Evolutionary conservation across 2,113 vertebrate genomes (phyloP), one percentile per base, ranked within the genome.

Genomic region (Miniopterus natalensis): DNA sequence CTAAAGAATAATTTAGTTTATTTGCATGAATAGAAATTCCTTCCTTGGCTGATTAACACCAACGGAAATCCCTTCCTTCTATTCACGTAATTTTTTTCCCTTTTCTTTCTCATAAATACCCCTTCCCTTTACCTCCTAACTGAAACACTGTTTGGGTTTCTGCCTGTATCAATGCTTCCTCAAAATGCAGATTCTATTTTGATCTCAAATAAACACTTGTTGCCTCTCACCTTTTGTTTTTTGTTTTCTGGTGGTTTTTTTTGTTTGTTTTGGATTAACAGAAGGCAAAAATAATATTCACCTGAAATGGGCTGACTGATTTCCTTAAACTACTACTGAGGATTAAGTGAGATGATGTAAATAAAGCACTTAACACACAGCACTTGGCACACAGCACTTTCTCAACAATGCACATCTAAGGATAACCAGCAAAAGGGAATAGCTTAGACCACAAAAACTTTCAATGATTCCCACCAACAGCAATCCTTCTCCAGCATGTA

Each of bases 391-490:
- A 65, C 6, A 45, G 49, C 5, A 79, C 5, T 79, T 40, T 88
- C 70, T 73, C 47, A 86, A 51, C 61, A 86, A 47, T 42, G 8
- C 1, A 75, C 45, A 74, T 66, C 6, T 8, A 73, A 83, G 13
- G 66, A 57, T 36, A 21, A 85, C 68, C 49, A 40, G 27, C 29
- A 71, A 36, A 36, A 29, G 6, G 57, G 45, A 71, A 84, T 15
- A 68, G 45, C 45, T 81, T 51, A 91, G 78, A 55, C 45, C 84
- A 90, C 5, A 84, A 85, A 86, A 89, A 79, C 27, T 71, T 94
- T 47, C 29, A 51, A 2, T 65, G 13, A 45, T 79, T 88, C n/a
- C 49, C 45, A 88, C 49, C 8, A 77, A 85, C 4, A 92, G 36
- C n/a, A 90, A 73, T 95, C 74, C 73, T 96, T 45, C 21, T 83